These are phyloP conservation scores for Drosophila quadrilineata DNA, from an alignment of 1,140 invertebrate species.

Conservation along the genomic window DNA sequence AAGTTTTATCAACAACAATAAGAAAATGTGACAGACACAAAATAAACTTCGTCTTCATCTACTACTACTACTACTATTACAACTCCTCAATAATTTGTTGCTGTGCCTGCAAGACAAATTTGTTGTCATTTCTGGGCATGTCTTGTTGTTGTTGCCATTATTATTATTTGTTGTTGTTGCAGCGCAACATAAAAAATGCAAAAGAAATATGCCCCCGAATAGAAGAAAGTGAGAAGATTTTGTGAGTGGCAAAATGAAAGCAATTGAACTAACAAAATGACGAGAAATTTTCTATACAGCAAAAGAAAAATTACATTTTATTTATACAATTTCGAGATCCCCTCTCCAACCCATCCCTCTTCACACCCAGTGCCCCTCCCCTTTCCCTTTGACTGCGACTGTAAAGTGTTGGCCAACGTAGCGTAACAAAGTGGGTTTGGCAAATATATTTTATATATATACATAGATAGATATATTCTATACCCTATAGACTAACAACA, in stretches of 20 bases:
- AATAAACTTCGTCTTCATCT: conserved; percentile 40
- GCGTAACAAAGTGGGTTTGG: not conserved
- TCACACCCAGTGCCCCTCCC: too few relatives aligned
- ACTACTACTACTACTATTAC: too few relatives aligned
- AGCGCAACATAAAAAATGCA: not conserved
- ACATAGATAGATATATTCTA: too few relatives aligned
- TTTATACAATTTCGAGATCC: too few relatives aligned
- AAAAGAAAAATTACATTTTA: conserved; percentile 40
- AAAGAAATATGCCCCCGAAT: not conserved
- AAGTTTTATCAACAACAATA: conserved; percentile 77
- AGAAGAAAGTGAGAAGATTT: conserved; percentile 1
- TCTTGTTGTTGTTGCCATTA: conserved; percentile 31
- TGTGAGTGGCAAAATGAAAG: conserved; percentile 40
- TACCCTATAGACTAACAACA: conserved; percentile 14
- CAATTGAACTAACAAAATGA: conserved; percentile 42
- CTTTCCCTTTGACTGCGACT: too few relatives aligned
- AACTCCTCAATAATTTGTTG: too few relatives aligned
- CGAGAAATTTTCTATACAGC: conserved; percentile 54
- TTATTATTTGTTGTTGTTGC: conserved; percentile 29
- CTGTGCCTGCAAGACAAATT: conserved; percentile 68
- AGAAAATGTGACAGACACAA: conserved; percentile 71
- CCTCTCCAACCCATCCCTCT: not conserved
- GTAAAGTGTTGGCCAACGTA: too few relatives aligned
- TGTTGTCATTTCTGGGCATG: too few relatives aligned
- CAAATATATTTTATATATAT: too few relatives aligned